These are phyloP conservation scores for Nezara viridula DNA, from an alignment of 2,888 invertebrate genomes.

Conservation along the genomic window DNA sequence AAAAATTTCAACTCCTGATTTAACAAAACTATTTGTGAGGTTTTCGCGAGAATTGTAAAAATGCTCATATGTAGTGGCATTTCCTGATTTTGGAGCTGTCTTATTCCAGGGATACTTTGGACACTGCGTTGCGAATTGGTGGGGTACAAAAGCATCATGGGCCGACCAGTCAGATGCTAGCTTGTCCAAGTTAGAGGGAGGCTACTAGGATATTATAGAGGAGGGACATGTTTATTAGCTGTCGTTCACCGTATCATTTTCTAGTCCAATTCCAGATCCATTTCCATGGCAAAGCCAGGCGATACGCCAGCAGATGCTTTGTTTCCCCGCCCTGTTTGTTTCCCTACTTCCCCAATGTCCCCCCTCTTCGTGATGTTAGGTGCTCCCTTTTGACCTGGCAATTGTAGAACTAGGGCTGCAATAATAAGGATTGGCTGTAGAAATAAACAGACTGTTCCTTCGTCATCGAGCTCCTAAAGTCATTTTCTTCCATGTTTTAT, in stretches of 20 bases:
- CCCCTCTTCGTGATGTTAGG: neutral
- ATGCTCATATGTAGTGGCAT: too few species aligned
- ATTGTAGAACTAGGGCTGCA: neutral
- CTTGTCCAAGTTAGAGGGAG: neutral
- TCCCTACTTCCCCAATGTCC: neutral
- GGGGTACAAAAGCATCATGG: too few species aligned
- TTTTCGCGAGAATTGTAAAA: too few species aligned
- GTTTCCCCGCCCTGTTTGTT: neutral
- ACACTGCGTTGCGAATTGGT: too few species aligned
- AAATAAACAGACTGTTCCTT: neutral
- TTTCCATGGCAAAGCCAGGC: neutral
- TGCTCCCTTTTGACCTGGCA: neutral
- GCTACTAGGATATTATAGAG: neutral
- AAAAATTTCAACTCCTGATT: too few species aligned
- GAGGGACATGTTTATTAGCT: neutral
- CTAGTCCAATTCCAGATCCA: neutral
- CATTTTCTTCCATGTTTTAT: neutral
- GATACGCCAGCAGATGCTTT: neutral
- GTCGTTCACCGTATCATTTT: neutral
- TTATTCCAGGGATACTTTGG: too few species aligned
- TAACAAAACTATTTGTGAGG: too few species aligned
- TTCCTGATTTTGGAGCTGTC: too few species aligned
- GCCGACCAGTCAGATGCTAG: neutral
- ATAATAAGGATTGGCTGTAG: neutral
- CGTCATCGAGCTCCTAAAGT: neutral